Conservation (phyloP, 2,797 vertebrate species). For the Triplophysa yarkandensis region DNA sequence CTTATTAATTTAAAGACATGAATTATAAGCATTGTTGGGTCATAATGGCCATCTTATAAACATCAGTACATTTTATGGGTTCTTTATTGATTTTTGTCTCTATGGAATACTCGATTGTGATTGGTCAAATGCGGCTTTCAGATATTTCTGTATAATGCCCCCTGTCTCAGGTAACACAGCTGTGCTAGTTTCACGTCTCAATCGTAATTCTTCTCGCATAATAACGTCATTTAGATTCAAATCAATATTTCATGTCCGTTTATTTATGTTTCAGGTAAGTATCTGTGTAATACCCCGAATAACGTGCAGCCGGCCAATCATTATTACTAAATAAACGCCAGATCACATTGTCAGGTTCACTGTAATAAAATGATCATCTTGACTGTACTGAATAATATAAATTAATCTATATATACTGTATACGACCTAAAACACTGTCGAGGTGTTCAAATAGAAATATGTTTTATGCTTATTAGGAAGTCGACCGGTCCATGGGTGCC, state of each 20-base stretch:
- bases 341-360: not conserved
- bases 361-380: not conserved
- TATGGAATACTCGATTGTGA: constrained; percentile 5
- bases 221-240: not conserved
- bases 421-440: not conserved
- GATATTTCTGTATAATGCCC: not conserved
- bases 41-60: constrained; percentile 4
- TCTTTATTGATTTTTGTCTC: not conserved
- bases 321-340: not conserved
- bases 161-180: not conserved
- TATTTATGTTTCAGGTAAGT: not conserved
- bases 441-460: not conserved
- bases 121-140: not conserved
- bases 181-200: not conserved
- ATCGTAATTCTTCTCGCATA: not conserved
- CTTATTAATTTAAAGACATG: not conserved
- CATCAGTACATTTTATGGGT: not conserved
- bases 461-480: not conserved
- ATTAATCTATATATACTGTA: not conserved
- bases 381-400: not conserved
- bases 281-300: not conserved
- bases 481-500: not conserved
- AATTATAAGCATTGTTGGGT: not conserved
- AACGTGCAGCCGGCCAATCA: not conserved
- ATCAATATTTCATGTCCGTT: not conserved